Evolutionary conservation across 2,888 invertebrate genomes (phyloP), one percentile per base, ranked within the genome.

Genomic region (Nyleta sp.): DNA sequence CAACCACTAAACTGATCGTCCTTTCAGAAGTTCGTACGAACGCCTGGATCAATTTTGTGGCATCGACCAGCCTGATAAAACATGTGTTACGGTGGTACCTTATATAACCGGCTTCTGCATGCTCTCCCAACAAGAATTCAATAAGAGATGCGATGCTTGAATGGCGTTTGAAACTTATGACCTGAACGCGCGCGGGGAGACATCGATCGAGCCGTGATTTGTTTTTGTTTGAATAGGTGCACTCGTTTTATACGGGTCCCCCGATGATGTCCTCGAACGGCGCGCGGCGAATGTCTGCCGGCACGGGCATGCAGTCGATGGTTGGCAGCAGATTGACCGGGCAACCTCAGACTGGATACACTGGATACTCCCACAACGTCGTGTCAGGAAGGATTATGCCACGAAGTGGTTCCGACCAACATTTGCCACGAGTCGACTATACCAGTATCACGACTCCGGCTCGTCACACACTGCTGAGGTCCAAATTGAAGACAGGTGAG

Each of bases 371-470:
- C 28, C 92, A 92, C 82, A 92, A 92, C 82, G 83, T 91, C 8
- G 91, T 91, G 38, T 91, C 91, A 13, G 92, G 92, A 28, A 89
- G 92, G 62, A 91, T 92, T 60, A 93, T 97, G 91, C 96, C 97
- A 13, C 93, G 98, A 64, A 97, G 97, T 59, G 97, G 97, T 18
- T 97, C 97, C 42, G 98, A 98, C 91, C 97, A 97, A 90, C 96
- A 97, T 90, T 91, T 97, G 82, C 96, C 97, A 7, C 93, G 96
- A 60, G 96, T 96, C 8, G 97, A 97, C 91, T 97, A 96, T 88
- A 95, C 95, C 17, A 93, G 93, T 80, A 92, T 93, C 80, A 93
- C 94, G 53, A 94, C 94, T 48, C 92, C 94, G 57, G 94, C 94
- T 50, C 92, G 96, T 77, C 96, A 96, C 87, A 96, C 96, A n/a